Evolutionary conservation across 2,113 vertebrate genomes (phyloP), one percentile per base, ranked within the genome.

Genomic region (Callithrix jacchus): DNA sequence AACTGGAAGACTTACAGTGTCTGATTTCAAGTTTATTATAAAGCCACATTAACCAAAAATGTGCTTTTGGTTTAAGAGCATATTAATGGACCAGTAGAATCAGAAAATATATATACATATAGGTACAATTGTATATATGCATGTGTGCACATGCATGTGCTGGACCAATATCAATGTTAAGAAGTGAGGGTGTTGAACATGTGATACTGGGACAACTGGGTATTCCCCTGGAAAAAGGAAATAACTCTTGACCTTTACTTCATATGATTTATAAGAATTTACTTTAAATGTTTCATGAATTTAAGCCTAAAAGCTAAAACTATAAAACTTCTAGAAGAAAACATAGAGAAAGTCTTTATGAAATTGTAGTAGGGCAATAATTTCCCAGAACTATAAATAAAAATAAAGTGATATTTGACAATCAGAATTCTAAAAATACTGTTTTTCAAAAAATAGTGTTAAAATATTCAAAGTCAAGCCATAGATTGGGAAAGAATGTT

Each of bases 11-110:
- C 5, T 30, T 64, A 79, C 2, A n/a, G 0, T n/a, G 23, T 20
- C 25, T 95, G 8, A 77, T 52, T 93, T 94, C 21, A 89, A 77
- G 6, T 86, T 94, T 87, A 42, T 58, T 82, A 37, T 81, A 95
- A 93, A 91, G 13, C 0, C 47, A 40, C 10, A 37, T 71, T 74
- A 16, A 76, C 35, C 32, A 92, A 85, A 37, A 88, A 23, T 73
- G 32, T 82, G 3, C 6, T 89, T 68, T 71, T 87, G 54, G 16
- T 20, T 37, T 47, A 37, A 92, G 42, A 52, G 37, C n/a, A 61
- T 42, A 61, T 89, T 30, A 79, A n/a, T 21, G 21, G 9, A 93
- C 13, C 45, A 87, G 21, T 66, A 21, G 61, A 89, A 40, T 85
- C 12, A 58, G 30, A 25, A 47, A n/a, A 70, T 4, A 40, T 10